phyloP scores from a whole-genome alignment of 92 coral and sea anemone genomes.

The Zoanthus gigantus region DNA sequence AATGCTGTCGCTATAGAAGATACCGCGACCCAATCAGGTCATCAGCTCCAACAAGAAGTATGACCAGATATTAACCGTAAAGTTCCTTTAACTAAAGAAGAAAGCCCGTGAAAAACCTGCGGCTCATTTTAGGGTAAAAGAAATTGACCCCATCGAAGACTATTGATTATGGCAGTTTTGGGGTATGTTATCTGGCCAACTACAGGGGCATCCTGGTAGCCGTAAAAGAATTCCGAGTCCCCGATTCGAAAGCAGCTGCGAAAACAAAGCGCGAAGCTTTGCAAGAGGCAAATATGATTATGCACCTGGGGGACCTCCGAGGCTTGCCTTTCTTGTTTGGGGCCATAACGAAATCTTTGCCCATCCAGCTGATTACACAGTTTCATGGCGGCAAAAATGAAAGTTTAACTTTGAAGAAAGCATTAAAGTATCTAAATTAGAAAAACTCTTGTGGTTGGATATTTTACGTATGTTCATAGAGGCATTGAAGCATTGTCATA shows the following conservation, averaged over 20 bases:
- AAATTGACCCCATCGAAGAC: conserved; percentile 22
- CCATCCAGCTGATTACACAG: conserved; percentile 37
- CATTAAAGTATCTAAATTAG: conserved; percentile 30
- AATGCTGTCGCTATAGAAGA: neutral
- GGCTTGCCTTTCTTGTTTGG: conserved; percentile 44
- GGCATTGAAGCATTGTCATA: conserved; percentile 17
- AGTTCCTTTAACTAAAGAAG: conserved; percentile 1
- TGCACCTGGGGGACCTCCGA: conserved; percentile 44
- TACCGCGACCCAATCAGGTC: too few relatives aligned
- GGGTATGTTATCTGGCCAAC: conserved; percentile 59
- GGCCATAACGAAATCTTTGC: conserved; percentile 24
- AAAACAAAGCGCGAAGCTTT: conserved; percentile 27
- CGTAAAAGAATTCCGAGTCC: conserved; percentile 39
- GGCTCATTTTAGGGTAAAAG: conserved; percentile 10
- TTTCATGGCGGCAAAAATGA: conserved; percentile 24
- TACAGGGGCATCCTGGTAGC: conserved; percentile 59
- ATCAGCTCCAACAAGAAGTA: too few relatives aligned
- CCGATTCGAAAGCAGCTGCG: conserved; percentile 4
- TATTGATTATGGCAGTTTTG: conserved; percentile 59
- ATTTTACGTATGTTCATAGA: neutral
- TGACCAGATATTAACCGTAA: neutral
- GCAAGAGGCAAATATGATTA: conserved; percentile 33
- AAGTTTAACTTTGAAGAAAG: conserved; percentile 36
- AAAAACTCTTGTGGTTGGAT: conserved; percentile 28
- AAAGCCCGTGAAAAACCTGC: conserved; percentile 14